Percentiles rank a stretch among this genome's conserved stretches.
Evolutionary conservation across 2,113 vertebrate species (phyloP).

Genomic region (Paradisaea rubra): DNA sequence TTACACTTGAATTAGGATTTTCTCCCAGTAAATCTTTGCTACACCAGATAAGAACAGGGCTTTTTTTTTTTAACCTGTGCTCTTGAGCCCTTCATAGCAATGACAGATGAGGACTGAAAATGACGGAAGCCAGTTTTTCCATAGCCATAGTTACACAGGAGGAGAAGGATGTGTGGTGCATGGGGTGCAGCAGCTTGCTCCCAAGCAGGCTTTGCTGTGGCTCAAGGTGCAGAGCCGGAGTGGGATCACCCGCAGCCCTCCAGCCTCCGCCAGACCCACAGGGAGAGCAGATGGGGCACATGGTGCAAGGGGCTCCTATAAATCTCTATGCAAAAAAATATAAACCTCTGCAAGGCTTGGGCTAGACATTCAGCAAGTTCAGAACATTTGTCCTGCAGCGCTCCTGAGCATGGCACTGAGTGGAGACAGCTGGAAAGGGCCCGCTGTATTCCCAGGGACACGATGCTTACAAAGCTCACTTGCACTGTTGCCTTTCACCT

Average conservation of each 20-base stretch:
- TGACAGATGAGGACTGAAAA: background rate
- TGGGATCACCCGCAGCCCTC: background rate
- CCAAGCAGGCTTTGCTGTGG: background rate
- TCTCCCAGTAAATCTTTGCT: slow-evolving; percentile 55
- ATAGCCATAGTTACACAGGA: slow-evolving; percentile 30
- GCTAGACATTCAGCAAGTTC: background rate
- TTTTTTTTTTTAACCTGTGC: background rate
- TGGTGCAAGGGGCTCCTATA: background rate
- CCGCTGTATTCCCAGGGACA: background rate
- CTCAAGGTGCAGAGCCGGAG: background rate
- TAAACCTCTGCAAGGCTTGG: slow-evolving; percentile 13
- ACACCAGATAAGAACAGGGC: slow-evolving; percentile 28
- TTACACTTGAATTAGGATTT: slow-evolving; percentile 55
- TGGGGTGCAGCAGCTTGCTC: background rate
- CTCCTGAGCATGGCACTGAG: background rate
- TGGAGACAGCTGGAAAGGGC: background rate
- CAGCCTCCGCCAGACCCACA: background rate
- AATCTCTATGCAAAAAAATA: slow-evolving; percentile 53
- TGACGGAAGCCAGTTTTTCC: background rate
- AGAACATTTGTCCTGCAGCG: background rate
- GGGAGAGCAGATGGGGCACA: background rate
- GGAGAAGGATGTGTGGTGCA: background rate
- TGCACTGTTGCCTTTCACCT: slow-evolving; percentile 45
- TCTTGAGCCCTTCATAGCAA: background rate
- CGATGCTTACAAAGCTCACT: background rate